Evolutionary conservation across 2,888 invertebrate genomes (phyloP), one percentile per base, ranked within the genome.

Genomic region (Cyrtodaria siliqua): DNA sequence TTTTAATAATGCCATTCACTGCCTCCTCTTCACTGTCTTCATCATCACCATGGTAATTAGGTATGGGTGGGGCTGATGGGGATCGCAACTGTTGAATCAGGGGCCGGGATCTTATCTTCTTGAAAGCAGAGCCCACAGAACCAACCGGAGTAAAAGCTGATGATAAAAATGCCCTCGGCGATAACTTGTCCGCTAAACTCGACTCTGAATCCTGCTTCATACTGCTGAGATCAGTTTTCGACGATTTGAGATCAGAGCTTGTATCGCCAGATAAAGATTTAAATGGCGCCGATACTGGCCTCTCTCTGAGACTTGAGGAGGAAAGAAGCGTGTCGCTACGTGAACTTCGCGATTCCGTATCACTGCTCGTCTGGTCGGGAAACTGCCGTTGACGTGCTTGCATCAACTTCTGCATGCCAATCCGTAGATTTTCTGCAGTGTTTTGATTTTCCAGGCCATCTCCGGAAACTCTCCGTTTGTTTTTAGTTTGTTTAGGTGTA

Each of bases 351-450:
- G 90, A 90, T 56, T 88, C 88, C 2, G 86, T 84, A 74, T 90
- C 90, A 79, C 89, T 90, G 57, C 85, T 85, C 8, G 82, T 72
- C 33, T 83, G 82, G 53, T 86, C 84, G 20, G 73, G 73, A 23
- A 71, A 77, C 56, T 79, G 79, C 24, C 85, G 70, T n/a, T 86
- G 86, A 20, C 86, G 68, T 16, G 83, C 86, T 64, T 90, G 87
- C 24, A 91, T 70, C 26, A 89, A 59, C 57, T 90, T 92, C 52
- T 92, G 92, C 88, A 91, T 90, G 56, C 91, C 92, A 57, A 88
- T 87, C 14, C 92, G 85, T 49, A 92, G 82, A 71, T 89, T 92
- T 44, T 92, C 90, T 16, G 92, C 88, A 70, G 85, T 87, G 70
- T 87, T 86, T 62, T 87, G 89, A 49, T 84, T 69, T 29, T 91